These are phyloP conservation scores for Armadillidium nasatum DNA, from an alignment of 1,140 invertebrate genomes.

Conservation along the genomic window DNA sequence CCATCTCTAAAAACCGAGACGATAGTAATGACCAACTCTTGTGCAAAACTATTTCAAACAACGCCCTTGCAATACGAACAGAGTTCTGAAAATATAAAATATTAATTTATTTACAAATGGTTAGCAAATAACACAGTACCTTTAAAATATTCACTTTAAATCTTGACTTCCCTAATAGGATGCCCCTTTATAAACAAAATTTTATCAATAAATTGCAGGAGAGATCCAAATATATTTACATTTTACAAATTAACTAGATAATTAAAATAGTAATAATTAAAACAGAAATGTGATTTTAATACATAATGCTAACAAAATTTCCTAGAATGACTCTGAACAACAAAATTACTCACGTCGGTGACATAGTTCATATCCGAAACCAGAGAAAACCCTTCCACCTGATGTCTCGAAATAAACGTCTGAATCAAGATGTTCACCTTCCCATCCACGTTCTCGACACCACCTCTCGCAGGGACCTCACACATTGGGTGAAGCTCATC, in stretches of 20 bases:
- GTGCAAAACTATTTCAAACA: conserved; percentile 89
- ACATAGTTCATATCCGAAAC: conserved; percentile 91
- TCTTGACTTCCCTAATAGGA: too few relatives aligned
- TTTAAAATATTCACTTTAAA: too few relatives aligned
- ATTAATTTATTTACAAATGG: too few relatives aligned
- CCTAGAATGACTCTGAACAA: too few relatives aligned
- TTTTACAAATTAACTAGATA: too few relatives aligned
- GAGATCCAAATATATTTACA: too few relatives aligned
- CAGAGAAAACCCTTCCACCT: conserved; percentile 80
- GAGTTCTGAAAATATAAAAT: conserved; percentile 64
- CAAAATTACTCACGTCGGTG: conserved; percentile 62
- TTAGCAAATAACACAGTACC: too few relatives aligned
- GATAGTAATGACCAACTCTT: conserved; percentile 86
- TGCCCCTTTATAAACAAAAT: too few relatives aligned
- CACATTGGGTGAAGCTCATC: conserved; percentile 68
- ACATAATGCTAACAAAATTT: too few relatives aligned
- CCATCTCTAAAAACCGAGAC: conserved; percentile 61
- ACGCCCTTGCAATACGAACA: conserved; percentile 76
- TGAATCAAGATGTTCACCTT: conserved; percentile 98
- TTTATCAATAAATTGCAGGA: too few relatives aligned
- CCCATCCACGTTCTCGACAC: conserved; percentile 81
- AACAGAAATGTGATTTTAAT: too few relatives aligned
- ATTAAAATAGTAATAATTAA: too few relatives aligned
- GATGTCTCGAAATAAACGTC: conserved; percentile 71
- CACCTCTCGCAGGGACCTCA: conserved; percentile 68